These are phyloP conservation scores for Amphimedon queenslandica DNA, from an alignment of 37 sponge, comb jelly and placozoan genomes.

Conservation along the genomic window DNA sequence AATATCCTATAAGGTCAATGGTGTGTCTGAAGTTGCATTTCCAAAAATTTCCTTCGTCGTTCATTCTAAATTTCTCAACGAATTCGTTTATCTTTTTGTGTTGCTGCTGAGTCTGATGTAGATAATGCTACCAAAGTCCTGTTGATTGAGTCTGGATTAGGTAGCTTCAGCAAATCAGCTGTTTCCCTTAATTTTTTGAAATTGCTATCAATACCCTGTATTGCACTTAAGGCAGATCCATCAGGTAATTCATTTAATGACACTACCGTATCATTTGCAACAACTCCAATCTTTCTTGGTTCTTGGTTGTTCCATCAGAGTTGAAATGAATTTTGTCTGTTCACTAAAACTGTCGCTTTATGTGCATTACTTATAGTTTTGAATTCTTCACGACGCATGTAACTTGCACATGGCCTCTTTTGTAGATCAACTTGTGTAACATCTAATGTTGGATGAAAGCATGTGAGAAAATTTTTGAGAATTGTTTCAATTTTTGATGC, in stretches of 20 bases:
- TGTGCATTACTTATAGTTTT: conserved; percentile 27
- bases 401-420: neutral
- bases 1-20: conserved; percentile 29
- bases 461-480: neutral
- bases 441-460: neutral
- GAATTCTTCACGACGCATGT: conserved; percentile 11
- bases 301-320: conserved; percentile 44
- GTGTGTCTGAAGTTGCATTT: neutral
- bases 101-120: conserved; percentile 48
- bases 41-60: conserved; percentile 34
- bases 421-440: neutral
- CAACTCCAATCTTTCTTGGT: conserved; percentile 34
- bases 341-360: conserved; percentile 10
- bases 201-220: conserved; percentile 28
- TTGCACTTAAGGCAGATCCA: conserved; percentile 23
- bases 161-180: conserved; percentile 24
- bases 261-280: conserved; percentile 12
- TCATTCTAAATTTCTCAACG: conserved; percentile 22
- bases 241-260: conserved; percentile 31
- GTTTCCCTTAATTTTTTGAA: conserved; percentile 22
- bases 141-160: conserved; percentile 48
- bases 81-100: conserved; percentile 46
- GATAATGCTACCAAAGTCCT: conserved; percentile 38
- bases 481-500: neutral
- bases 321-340: conserved; percentile 6